Evolutionary conservation across 2,113 vertebrate species (phyloP).

Genomic region (Prunella fulvescens): DNA sequence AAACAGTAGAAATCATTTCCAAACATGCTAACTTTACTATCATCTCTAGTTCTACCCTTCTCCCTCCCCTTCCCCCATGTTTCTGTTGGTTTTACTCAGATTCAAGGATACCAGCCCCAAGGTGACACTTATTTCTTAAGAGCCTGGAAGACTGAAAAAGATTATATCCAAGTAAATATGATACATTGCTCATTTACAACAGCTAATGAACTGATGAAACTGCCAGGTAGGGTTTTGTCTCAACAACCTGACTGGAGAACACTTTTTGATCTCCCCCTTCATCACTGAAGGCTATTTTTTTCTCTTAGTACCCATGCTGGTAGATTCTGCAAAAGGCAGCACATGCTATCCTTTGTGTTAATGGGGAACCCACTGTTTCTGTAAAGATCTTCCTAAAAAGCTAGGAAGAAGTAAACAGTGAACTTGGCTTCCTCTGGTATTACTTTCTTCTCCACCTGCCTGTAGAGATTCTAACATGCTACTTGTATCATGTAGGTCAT

Average conservation of each 20-base stretch:
- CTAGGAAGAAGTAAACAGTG: background rate
- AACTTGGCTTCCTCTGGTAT: background rate
- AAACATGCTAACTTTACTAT: conserved; percentile 40
- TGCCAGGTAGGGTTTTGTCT: background rate
- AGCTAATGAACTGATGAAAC: conserved; percentile 11
- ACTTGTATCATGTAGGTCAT: background rate
- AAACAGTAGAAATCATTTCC: conserved; percentile 39
- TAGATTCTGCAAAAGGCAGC: background rate
- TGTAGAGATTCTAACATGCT: background rate
- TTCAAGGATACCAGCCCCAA: background rate
- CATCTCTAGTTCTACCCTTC: background rate
- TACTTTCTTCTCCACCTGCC: background rate
- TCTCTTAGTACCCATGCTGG: background rate
- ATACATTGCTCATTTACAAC: background rate
- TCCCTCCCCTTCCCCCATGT: background rate
- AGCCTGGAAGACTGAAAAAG: background rate
- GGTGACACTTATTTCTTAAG: background rate
- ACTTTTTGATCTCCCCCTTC: conserved; percentile 31
- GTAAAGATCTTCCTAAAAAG: background rate
- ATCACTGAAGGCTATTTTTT: conserved; percentile 2
- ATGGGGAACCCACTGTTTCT: background rate
- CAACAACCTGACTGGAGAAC: background rate
- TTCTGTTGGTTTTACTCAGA: conserved; percentile 10
- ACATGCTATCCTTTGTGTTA: background rate
- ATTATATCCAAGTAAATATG: conserved; percentile 22